Conservation (phyloP, 2,888 invertebrate species). For the Calameuta idolon region DNA sequence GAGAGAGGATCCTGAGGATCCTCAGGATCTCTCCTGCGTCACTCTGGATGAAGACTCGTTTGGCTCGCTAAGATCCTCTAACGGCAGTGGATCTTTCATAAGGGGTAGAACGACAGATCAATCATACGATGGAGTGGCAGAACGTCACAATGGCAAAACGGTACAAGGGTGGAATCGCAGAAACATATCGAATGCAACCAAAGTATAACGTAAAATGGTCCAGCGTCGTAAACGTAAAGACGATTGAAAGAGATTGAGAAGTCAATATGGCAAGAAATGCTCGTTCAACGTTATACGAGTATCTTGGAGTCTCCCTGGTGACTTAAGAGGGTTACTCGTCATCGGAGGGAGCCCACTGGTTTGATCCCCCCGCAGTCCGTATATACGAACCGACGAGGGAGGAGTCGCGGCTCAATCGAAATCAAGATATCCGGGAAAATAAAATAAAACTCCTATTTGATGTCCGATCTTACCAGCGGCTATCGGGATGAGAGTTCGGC, state of each 20-base stretch:
- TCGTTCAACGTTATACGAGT: slow-evolving; percentile 15
- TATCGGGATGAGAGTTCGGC: slow-evolving; percentile 30
- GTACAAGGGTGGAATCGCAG: no score
- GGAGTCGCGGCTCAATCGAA: slow-evolving; percentile 32
- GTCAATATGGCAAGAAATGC: slow-evolving; percentile 21
- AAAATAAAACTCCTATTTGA: slow-evolving; percentile 34
- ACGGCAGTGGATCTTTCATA: no score
- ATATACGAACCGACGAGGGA: background rate
- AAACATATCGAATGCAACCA: no score
- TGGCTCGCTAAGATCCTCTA: no score
- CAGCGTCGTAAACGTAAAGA: no score
- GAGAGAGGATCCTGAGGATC: no score
- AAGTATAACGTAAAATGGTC: no score
- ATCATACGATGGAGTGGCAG: no score
- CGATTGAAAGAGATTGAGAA: background rate
- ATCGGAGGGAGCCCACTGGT: background rate
- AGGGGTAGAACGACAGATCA: no score
- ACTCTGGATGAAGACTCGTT: no score
- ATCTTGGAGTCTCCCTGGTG: slow-evolving; percentile 9
- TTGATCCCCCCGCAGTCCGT: background rate
- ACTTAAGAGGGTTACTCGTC: background rate
- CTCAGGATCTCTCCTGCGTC: no score
- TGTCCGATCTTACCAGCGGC: slow-evolving; percentile 28
- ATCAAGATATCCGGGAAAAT: slow-evolving; percentile 35
- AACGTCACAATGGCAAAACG: no score